These are phyloP conservation scores for Stenurella melanura DNA, from an alignment of 2,888 invertebrate genomes.

Conservation along the genomic window DNA sequence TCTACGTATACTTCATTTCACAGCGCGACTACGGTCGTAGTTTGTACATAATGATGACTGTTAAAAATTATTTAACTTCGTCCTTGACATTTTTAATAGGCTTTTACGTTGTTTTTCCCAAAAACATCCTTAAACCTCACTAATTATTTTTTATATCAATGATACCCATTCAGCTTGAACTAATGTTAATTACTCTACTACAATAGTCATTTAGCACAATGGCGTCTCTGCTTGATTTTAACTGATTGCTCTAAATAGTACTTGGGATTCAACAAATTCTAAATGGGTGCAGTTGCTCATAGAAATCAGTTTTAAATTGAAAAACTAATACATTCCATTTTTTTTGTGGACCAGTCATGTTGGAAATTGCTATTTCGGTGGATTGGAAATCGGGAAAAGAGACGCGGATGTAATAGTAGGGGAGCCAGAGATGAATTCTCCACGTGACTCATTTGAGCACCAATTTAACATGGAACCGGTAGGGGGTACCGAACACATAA, in stretches of 20 bases:
- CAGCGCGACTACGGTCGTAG: neutral
- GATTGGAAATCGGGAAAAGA: no score
- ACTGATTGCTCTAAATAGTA: neutral
- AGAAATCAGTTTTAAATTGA: no score
- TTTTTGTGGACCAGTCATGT: no score
- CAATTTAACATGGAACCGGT: no score
- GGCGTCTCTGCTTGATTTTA: neutral
- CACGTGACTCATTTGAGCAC: no score
- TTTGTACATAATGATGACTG: conserved; percentile 13
- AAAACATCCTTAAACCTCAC: conserved; percentile 35
- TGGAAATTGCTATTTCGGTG: no score
- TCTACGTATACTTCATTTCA: neutral
- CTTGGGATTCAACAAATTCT: neutral
- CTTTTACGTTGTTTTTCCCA: conserved; percentile 15
- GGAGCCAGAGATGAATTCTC: no score
- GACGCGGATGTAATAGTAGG: no score
- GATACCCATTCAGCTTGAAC: conserved; percentile 27
- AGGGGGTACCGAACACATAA: no score
- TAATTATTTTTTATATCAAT: conserved; percentile 23
- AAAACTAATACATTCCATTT: no score
- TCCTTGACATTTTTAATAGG: conserved; percentile 31
- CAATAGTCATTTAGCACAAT: conserved; percentile 4
- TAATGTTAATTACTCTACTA: neutral
- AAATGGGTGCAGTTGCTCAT: neutral
- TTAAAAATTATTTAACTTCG: neutral